Conservation (phyloP, 2,113 vertebrate genomes). For the Stigmatopora argus region DNA sequence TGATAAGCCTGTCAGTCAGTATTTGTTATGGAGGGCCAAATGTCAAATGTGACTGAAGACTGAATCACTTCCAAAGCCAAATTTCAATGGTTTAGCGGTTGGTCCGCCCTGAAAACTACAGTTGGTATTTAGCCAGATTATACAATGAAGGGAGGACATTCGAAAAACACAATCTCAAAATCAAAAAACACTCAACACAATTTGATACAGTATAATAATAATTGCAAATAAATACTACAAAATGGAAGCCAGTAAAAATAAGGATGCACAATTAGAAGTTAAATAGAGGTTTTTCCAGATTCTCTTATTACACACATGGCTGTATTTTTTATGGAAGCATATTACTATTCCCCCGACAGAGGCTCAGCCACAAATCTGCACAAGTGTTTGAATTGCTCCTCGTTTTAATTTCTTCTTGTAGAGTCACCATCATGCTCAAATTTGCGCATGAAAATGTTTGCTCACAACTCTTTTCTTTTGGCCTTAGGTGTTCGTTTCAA, state of each 20-base stretch:
- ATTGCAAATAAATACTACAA: constrained; percentile 70
- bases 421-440: background rate
- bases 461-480: constrained; percentile 4
- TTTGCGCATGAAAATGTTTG: background rate
- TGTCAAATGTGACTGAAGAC: constrained; percentile 29
- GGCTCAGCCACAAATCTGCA: constrained; percentile 70
- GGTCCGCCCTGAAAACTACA: background rate
- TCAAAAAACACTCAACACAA: constrained; percentile 8
- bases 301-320: constrained; percentile 81
- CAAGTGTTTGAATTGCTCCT: constrained; percentile 41
- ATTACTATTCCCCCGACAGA: constrained; percentile 32
- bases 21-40: constrained; percentile 19
- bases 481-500: constrained; percentile 30
- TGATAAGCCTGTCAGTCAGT: constrained; percentile 18
- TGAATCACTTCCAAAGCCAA: constrained; percentile 8
- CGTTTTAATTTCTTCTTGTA: background rate
- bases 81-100: background rate
- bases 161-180: background rate
- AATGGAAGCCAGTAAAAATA: constrained; percentile 83
- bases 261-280: constrained; percentile 65
- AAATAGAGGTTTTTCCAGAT: constrained; percentile 80
- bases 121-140: background rate
- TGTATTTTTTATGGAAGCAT: constrained; percentile 61
- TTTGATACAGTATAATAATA: constrained; percentile 37
- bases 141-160: constrained; percentile 5